Base-by-base conservation (phyloP, 2,797 vertebrate species). In the Oreochromis mossambicus region DNA sequence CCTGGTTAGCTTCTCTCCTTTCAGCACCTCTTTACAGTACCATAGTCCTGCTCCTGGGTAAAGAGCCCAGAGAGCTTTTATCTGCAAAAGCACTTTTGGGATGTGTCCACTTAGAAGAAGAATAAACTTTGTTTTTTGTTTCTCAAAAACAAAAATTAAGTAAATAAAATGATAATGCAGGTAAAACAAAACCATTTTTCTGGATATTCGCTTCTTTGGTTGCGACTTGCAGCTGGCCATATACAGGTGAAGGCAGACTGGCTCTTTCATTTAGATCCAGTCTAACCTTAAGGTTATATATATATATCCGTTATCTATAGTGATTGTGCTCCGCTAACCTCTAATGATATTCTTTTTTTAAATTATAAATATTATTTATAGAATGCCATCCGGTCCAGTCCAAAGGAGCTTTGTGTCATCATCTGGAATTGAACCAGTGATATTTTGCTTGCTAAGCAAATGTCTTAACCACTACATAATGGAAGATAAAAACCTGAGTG, bases 201-300 rank as follows among this genome's bases (percentile, higher is more conserved):
- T 24, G 11, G 21, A 54, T 3, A 54, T 6, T 54, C 2, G 0
- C 52, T 54, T 7, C 52, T 24, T 7, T 54, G 52, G 52, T 7
- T 54, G 52, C 2, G 0, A 54, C 52, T 24, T 54, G 52, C 52
- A 54, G 21, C 3, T 0, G 11, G 21, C 21, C 52, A 24, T 54
- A 24, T 19, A 46, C 43, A 15, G 43, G 43, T 15, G 43, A 50
- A 13, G 52, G 52, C 52, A 54, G 52, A 54, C 52, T 54, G 21
- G 0, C 52, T 24, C 0, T 7, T 54, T 54, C 0, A 2, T 54
- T 54, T 52, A 52, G 10, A 11, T 52, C n/a, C n/a, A 21, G 10
- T 52, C n/a, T 52, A 52, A 52, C 51, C n/a, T 52, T 52, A 52
- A 52, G 51, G 51, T 10, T 51, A 10, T 51, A 3, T 51, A 43